Base-by-base conservation (phyloP, 2,888 invertebrate genomes). In the Tenodera sinensis region DNA sequence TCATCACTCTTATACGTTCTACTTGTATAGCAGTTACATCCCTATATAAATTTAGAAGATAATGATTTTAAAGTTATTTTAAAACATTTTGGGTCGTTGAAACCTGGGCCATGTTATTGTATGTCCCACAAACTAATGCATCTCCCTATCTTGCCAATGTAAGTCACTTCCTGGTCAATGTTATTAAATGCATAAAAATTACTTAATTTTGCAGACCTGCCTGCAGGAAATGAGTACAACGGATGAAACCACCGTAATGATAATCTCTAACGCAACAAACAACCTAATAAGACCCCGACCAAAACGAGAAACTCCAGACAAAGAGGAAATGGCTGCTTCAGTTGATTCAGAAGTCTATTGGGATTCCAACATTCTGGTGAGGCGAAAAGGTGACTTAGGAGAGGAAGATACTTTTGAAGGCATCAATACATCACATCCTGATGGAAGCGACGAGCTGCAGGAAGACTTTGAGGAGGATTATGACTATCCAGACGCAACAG, bases 191-290 rank as follows among this genome's bases (percentile, higher is more conserved):
- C 7, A 0, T 7, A 7, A 34, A 34, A 34, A 34, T 34, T 34
- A 34, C 7, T 89, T 27, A 27, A 28, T 81, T 54, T 71, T 20
- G 15, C 96, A 97, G 93, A 95, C 94, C 91, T 96, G 96, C 92
- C 94, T 97, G 90, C 96, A 95, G 92, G 96, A 97, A 20, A 88
- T 89, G 90, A 83, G 28, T 82, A 47, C 83, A 27, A 89, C 86
- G 25, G 83, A 86, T 1, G 88, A 87, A 20, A 82, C 82, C 27
- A 89, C 89, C 83, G 42, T 88, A 9, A 88, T 88, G 87, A 88
- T 89, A 89, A n/a, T 84, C 14, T 25, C 84, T 20, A 34, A 82
- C 12, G 81, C 28, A 20, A 86, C 28, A 83, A 54, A 42, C 1
- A 87, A 42, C 15, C 30, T 27, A 0, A 30, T 28, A 28, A 42